These are phyloP conservation scores for Dysidea cf. avara DNA, from an alignment of 37 sponge, comb jelly and placozoan genomes.

Conservation along the genomic window DNA sequence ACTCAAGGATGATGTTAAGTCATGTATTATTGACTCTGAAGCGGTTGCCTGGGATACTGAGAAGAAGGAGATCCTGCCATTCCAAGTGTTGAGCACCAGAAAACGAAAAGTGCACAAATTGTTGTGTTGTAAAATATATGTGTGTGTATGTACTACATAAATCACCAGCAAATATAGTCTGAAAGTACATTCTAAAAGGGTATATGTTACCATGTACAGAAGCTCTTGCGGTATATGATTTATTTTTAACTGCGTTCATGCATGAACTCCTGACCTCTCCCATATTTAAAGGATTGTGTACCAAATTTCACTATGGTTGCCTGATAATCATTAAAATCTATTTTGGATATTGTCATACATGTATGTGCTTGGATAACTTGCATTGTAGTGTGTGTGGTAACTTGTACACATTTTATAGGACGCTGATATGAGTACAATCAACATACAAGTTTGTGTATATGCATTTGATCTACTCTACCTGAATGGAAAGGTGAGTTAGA, in stretches of 20 bases:
- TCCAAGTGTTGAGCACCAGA: conserved; percentile 94
- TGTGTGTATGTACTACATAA: too few relatives aligned
- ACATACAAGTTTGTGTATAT: conserved; percentile 96
- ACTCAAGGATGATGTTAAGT: conserved; percentile 62
- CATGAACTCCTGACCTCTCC: not conserved
- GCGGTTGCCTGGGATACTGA: conserved; percentile 97
- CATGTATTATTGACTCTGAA: conserved; percentile 93
- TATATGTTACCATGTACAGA: too few relatives aligned
- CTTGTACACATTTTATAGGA: conserved; percentile 36
- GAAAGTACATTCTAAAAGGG: too few relatives aligned
- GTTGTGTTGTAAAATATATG: not conserved
- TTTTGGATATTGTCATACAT: too few relatives aligned
- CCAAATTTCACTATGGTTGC: too few relatives aligned
- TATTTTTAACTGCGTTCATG: not conserved
- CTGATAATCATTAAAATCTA: too few relatives aligned
- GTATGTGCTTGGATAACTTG: too few relatives aligned
- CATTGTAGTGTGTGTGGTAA: conserved; percentile 2
- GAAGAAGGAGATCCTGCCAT: conserved; percentile 89
- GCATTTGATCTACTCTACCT: conserved; percentile 95
- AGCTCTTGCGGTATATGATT: not conserved
- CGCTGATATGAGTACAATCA: conserved; percentile 78
- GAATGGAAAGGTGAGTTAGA: conserved; percentile 80
- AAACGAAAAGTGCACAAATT: conserved; percentile 91
- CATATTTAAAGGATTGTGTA: not conserved
- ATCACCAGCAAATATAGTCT: too few relatives aligned